Evolutionary conservation across 1,140 invertebrate genomes (phyloP).

Genomic region (Drosophila chauvacae): DNA sequence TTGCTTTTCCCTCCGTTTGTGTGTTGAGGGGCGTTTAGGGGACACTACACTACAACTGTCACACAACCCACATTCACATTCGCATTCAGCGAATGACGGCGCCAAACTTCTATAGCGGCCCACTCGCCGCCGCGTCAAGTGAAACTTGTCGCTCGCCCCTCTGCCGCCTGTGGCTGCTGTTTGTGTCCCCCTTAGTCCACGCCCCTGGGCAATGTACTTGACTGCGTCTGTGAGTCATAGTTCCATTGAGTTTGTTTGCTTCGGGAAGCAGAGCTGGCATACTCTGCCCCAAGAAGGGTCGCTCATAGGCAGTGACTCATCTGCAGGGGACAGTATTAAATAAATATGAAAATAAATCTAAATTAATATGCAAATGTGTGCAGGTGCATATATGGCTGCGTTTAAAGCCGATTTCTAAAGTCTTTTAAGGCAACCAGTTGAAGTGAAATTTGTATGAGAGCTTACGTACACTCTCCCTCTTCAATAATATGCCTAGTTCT

Average conservation of each 20-base stretch:
- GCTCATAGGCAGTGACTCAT: constrained; percentile 15
- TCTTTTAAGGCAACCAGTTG: neutral
- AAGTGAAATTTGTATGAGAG: neutral
- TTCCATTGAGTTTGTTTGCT: constrained; percentile 36
- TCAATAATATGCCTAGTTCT: neutral
- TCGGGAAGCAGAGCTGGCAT: constrained; percentile 21
- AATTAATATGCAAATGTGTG: constrained; percentile 6
- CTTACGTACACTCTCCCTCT: neutral
- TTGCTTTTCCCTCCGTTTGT: constrained; percentile 1
- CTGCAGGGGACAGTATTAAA: neutral
- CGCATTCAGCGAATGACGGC: constrained; percentile 20
- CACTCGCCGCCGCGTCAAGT: constrained; percentile 31
- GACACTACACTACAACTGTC: constrained; percentile 22
- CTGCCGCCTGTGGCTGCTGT: constrained; percentile 11
- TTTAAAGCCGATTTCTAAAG: constrained; percentile 2
- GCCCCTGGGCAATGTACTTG: constrained; percentile 32
- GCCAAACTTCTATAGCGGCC: constrained; percentile 37
- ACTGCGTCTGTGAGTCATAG: constrained; percentile 50
- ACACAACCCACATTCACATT: constrained; percentile 21
- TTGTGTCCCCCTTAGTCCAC: neutral
- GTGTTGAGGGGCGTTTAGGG: neutral
- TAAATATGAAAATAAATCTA: constrained; percentile 13
- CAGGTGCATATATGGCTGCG: constrained; percentile 1
- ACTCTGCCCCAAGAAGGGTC: constrained; percentile 27
- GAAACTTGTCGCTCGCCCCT: constrained; percentile 41